phyloP scores from a whole-genome alignment of 1,140 invertebrate genomes.

The Atta texana region DNA sequence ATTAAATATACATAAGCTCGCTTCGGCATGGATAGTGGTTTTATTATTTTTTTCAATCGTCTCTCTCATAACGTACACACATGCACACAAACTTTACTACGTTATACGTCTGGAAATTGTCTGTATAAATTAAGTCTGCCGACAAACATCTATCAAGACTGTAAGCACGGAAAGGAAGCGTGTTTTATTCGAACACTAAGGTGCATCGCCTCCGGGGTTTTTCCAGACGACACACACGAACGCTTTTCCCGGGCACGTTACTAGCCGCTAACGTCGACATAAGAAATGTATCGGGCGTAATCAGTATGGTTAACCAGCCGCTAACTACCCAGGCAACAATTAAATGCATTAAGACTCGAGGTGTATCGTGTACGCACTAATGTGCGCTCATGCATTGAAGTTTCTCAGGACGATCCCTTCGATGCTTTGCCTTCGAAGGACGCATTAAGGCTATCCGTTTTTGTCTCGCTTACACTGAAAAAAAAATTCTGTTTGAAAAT shows the following conservation, averaged over 20 bases:
- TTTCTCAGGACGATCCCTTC: slow-evolving; percentile 80
- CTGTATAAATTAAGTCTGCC: slow-evolving; percentile 65
- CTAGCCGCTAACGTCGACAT: slow-evolving; percentile 74
- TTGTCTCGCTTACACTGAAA: background rate
- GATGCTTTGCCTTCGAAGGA: slow-evolving; percentile 65
- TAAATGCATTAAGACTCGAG: slow-evolving; percentile 78
- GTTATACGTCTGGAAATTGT: slow-evolving; percentile 60
- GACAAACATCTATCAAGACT: slow-evolving; percentile 73
- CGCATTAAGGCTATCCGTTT: slow-evolving; percentile 50
- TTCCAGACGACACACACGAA: slow-evolving; percentile 67
- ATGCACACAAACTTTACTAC: background rate
- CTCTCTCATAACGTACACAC: slow-evolving; percentile 18
- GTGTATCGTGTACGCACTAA: slow-evolving; percentile 81
- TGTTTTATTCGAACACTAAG: slow-evolving; percentile 43
- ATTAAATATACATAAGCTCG: slow-evolving; percentile 41
- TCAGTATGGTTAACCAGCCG: slow-evolving; percentile 83
- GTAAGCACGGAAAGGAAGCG: slow-evolving; percentile 68
- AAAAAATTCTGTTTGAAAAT: too few species aligned
- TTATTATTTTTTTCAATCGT: slow-evolving; percentile 56
- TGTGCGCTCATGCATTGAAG: slow-evolving; percentile 82
- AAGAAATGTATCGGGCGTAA: slow-evolving; percentile 80
- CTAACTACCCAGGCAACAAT: slow-evolving; percentile 83
- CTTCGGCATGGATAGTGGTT: slow-evolving; percentile 15
- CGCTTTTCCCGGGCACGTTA: slow-evolving; percentile 66
- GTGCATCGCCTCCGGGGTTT: slow-evolving; percentile 62